A percentile compares a stretch with the other conserved stretches of the same genome.
Evolutionary conservation across 2,888 invertebrate genomes (phyloP).

Genomic region (Lycia hirtaria): DNA sequence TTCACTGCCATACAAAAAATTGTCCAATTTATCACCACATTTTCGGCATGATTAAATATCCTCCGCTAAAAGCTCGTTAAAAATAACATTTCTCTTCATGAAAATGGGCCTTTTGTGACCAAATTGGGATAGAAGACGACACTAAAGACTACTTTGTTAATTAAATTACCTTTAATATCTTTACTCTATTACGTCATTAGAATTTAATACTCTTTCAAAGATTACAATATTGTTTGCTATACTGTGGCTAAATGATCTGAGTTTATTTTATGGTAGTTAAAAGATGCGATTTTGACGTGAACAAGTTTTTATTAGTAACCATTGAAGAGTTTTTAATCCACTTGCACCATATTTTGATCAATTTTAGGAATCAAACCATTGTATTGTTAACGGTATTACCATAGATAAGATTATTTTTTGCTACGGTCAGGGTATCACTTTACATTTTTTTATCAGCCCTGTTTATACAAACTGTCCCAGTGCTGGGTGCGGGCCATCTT

Average conservation of each 20-base stretch:
- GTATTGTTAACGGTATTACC: too few relatives aligned
- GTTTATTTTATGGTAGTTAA: not conserved
- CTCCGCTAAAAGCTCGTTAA: conserved; percentile 28
- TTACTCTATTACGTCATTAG: conserved; percentile 14
- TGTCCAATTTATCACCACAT: conserved; percentile 13
- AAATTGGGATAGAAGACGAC: conserved; percentile 27
- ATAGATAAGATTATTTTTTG: too few relatives aligned
- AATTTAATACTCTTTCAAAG: not conserved
- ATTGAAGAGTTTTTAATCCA: too few relatives aligned
- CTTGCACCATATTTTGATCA: too few relatives aligned
- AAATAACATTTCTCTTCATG: conserved; percentile 28
- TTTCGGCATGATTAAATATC: conserved; percentile 22
- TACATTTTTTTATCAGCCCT: too few relatives aligned
- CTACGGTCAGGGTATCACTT: too few relatives aligned
- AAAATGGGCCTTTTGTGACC: conserved; percentile 27
- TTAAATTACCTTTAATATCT: conserved; percentile 23
- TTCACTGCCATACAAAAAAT: conserved; percentile 6
- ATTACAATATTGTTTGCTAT: conserved; percentile 4
- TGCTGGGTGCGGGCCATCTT: too few relatives aligned
- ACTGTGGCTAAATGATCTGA: not conserved
- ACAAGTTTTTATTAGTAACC: too few relatives aligned
- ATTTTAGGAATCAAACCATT: too few relatives aligned
- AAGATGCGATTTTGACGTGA: too few relatives aligned
- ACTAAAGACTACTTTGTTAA: conserved; percentile 20
- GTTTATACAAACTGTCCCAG: too few relatives aligned